phyloP scores from a whole-genome alignment of 2,888 invertebrate genomes.

The Andrena haemorrhoa region DNA sequence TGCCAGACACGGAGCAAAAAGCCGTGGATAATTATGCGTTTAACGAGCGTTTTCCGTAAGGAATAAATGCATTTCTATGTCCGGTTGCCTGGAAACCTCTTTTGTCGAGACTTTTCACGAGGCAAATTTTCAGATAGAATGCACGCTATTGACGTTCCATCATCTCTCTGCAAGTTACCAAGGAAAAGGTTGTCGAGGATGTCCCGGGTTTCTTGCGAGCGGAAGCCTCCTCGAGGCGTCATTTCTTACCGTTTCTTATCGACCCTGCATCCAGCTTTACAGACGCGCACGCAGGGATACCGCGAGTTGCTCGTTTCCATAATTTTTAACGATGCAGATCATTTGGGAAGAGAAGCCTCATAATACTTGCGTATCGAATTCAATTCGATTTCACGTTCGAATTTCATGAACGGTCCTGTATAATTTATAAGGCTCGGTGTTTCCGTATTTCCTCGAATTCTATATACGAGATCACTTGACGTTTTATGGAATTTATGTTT shows the following conservation, averaged over 20 bases:
- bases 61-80: constrained; percentile 62
- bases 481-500: constrained; percentile 33
- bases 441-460: background rate
- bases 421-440: constrained; percentile 5
- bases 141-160: constrained; percentile 52
- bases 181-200: constrained; percentile 49
- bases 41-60: constrained; percentile 66
- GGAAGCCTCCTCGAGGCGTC: background rate
- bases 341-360: no score
- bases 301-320: constrained; percentile 26
- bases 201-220: constrained; percentile 35
- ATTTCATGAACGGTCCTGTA: background rate
- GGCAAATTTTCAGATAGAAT: constrained; percentile 25
- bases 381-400: background rate
- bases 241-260: constrained; percentile 35
- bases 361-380: no score
- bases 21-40: constrained; percentile 71
- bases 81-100: constrained; percentile 41
- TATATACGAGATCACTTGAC: constrained; percentile 8
- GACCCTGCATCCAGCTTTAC: constrained; percentile 27
- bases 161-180: constrained; percentile 10
- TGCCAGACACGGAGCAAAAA: constrained; percentile 2
- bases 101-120: constrained; percentile 64
- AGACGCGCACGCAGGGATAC: constrained; percentile 34
- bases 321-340: no score